A percentile compares a stretch with the other conserved stretches of the same genome.
These are phyloP conservation scores for Craseonycteris thonglongyai DNA, from an alignment of 2,113 vertebrate species.

Conservation along the genomic window DNA sequence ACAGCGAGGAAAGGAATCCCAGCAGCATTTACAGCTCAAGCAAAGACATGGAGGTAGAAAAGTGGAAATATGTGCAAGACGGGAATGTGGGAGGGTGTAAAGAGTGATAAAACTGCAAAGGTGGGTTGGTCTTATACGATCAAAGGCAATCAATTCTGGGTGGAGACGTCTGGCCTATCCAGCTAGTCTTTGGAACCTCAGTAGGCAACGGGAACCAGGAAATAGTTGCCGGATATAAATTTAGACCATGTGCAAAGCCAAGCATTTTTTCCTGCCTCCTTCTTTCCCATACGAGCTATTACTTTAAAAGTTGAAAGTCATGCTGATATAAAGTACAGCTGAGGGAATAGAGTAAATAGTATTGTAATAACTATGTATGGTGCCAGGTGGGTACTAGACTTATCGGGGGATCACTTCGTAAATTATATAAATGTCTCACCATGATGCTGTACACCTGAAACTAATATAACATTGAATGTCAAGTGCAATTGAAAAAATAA, in stretches of 20 bases:
- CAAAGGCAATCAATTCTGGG: background rate
- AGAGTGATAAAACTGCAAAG: too few relatives aligned
- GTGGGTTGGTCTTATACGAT: background rate
- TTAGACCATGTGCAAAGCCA: background rate
- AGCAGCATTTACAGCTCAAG: background rate
- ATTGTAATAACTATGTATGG: too few relatives aligned
- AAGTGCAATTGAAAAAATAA: too few relatives aligned
- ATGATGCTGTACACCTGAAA: too few relatives aligned
- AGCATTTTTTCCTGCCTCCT: background rate
- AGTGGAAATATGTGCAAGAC: background rate
- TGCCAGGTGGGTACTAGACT: too few relatives aligned
- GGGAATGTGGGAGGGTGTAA: background rate
- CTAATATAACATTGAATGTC: too few relatives aligned
- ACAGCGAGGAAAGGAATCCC: background rate
- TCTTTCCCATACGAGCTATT: fast-evolving
- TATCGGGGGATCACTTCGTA: too few relatives aligned
- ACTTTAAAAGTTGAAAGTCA: constrained; percentile 11
- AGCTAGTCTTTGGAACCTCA: background rate
- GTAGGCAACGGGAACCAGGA: background rate
- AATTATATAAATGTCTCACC: too few relatives aligned
- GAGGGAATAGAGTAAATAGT: too few relatives aligned
- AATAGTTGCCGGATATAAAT: background rate
- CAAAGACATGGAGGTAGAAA: background rate
- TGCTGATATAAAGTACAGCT: too few relatives aligned
- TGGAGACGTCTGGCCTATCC: background rate